Evolutionary conservation across 2,888 invertebrate species (phyloP).

Genomic region (Mimumesa dahlbomi): DNA sequence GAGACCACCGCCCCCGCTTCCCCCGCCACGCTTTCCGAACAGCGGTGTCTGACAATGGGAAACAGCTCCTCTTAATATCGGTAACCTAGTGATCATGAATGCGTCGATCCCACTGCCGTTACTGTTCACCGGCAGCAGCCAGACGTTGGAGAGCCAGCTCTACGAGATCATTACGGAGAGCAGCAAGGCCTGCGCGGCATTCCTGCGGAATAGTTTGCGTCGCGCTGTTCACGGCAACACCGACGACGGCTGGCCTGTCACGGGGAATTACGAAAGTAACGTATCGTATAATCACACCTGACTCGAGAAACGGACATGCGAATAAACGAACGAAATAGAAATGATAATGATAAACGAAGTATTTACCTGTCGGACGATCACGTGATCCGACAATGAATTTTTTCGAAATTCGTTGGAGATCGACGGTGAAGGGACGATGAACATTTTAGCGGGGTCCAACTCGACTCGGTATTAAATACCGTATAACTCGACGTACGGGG

Average conservation of each 20-base stretch:
- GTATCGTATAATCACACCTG: constrained; percentile 36
- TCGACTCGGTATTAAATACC: too few species aligned
- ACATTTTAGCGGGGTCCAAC: too few species aligned
- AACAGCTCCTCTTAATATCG: constrained; percentile 82
- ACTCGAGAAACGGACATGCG: neutral
- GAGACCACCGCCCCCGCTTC: constrained; percentile 91
- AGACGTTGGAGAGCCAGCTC: constrained; percentile 72
- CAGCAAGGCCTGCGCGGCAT: constrained; percentile 86
- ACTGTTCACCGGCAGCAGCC: constrained; percentile 72
- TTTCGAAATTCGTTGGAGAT: too few species aligned
- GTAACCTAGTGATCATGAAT: constrained; percentile 80
- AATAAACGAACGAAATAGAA: neutral
- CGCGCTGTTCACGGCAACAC: constrained; percentile 61
- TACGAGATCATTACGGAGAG: constrained; percentile 81
- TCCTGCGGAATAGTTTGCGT: constrained; percentile 85
- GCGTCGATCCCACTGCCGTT: constrained; percentile 78
- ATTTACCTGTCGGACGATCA: too few species aligned
- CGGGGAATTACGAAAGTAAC: constrained; percentile 50
- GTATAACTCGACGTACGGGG: too few species aligned
- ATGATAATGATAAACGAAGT: neutral
- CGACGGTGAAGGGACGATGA: too few species aligned
- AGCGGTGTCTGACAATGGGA: constrained; percentile 92
- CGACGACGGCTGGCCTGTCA: constrained; percentile 46
- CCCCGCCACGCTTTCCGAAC: constrained; percentile 89
- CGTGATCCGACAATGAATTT: too few species aligned